Percentiles rank a stretch among this genome's conserved stretches.
These are phyloP conservation scores for Hydraecia micacea DNA, from an alignment of 2,888 invertebrate genomes.

Conservation along the genomic window DNA sequence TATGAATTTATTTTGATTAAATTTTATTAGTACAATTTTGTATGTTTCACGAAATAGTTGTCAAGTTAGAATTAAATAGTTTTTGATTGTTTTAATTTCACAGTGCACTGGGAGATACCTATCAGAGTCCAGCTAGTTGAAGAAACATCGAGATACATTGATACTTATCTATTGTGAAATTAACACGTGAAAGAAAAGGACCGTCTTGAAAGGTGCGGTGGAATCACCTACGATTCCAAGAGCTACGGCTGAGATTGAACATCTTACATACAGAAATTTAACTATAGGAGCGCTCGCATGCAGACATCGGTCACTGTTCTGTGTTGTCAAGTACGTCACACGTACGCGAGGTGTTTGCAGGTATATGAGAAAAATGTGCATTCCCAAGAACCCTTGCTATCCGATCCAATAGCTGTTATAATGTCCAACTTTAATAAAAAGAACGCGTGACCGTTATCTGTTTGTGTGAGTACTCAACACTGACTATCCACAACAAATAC, in stretches of 20 bases:
- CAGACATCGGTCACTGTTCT: conserved; percentile 1
- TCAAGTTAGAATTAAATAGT: background rate
- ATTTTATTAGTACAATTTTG: background rate
- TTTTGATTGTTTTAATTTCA: conserved; percentile 4
- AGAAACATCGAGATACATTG: conserved; percentile 24
- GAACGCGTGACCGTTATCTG: background rate
- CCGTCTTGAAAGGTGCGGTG: conserved; percentile 29
- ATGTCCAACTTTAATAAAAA: background rate
- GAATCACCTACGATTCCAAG: conserved; percentile 18
- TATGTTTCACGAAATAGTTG: background rate
- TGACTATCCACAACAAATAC: conserved; percentile 19
- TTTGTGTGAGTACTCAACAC: conserved; percentile 7
- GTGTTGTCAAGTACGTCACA: background rate
- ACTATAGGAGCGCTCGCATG: conserved; percentile 10
- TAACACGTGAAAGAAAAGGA: conserved; percentile 14
- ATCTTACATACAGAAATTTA: conserved; percentile 41
- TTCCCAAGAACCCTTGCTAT: background rate
- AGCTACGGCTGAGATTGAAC: conserved; percentile 31
- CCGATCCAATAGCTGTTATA: background rate
- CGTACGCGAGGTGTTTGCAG: background rate
- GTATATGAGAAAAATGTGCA: background rate
- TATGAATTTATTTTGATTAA: background rate
- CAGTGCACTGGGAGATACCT: conserved; percentile 46
- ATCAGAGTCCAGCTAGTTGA: conserved; percentile 24
- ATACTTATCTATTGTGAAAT: conserved; percentile 24